A percentile compares a stretch with the other conserved stretches of the same genome.
These are phyloP conservation scores for Pteronotus mesoamericanus DNA, from an alignment of 2,797 vertebrate species.

Conservation along the genomic window DNA sequence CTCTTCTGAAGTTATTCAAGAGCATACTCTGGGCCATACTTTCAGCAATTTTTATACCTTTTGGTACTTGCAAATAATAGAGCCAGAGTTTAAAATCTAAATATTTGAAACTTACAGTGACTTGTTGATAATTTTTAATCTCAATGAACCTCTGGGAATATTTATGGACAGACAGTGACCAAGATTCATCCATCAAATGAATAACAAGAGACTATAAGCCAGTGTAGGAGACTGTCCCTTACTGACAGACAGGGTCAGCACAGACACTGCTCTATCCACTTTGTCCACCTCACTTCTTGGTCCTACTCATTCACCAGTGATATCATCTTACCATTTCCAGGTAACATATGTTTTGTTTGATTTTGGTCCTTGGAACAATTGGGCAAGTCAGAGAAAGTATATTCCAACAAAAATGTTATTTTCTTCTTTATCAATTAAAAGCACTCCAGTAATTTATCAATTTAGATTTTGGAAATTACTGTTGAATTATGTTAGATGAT, in stretches of 20 bases:
- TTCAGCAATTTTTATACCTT: neutral
- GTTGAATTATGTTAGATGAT: neutral
- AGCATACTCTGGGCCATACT: neutral
- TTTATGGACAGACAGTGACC: neutral
- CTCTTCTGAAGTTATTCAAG: neutral
- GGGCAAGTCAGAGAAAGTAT: neutral
- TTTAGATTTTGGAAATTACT: conserved; percentile 4
- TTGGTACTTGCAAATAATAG: neutral
- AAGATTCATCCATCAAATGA: neutral
- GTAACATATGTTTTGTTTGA: neutral
- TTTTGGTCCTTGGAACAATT: neutral
- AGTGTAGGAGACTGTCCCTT: neutral
- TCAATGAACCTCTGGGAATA: neutral
- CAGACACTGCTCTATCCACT: neutral
- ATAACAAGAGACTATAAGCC: neutral
- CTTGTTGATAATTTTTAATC: neutral
- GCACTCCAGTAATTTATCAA: neutral
- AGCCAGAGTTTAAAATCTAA: neutral
- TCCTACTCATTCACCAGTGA: neutral
- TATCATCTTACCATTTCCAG: neutral
- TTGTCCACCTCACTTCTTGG: neutral
- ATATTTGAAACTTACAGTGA: neutral
- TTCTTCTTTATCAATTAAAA: neutral
- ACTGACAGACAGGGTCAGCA: too few species aligned
- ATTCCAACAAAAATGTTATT: neutral